phyloP scores from a whole-genome alignment of 2,113 vertebrate genomes.

The Charadrius vociferus region DNA sequence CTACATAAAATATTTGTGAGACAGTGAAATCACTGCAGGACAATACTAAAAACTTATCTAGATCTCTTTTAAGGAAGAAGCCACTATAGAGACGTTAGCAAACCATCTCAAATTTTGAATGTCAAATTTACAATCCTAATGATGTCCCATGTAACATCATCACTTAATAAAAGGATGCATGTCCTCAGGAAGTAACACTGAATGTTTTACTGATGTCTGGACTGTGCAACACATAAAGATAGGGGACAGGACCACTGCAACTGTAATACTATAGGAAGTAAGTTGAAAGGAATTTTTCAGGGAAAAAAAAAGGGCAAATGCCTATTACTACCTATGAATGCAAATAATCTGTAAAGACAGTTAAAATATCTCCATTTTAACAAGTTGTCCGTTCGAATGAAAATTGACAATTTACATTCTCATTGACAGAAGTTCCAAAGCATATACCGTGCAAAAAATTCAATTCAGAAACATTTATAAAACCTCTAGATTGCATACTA shows the following conservation, averaged over 20 bases:
- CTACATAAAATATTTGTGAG: background rate
- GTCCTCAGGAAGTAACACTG: background rate
- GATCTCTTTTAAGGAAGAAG: background rate
- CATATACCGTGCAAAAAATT: background rate
- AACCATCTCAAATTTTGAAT: conserved; percentile 23
- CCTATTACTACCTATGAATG: background rate
- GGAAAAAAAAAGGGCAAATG: background rate
- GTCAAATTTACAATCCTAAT: conserved; percentile 8
- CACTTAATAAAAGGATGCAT: background rate
- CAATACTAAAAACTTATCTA: background rate
- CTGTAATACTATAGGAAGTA: background rate
- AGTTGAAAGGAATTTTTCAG: conserved; percentile 40
- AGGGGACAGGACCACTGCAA: background rate
- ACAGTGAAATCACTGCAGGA: background rate
- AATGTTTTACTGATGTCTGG: conserved; percentile 12
- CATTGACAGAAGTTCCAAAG: background rate
- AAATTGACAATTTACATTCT: conserved; percentile 14
- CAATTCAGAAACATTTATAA: conserved; percentile 49
- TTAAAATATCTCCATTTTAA: conserved; percentile 7
- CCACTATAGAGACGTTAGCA: background rate
- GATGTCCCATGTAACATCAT: background rate
- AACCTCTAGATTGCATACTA: conserved; percentile 58
- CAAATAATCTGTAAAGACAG: background rate
- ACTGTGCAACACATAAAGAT: background rate
- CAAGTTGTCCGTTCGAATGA: background rate